Percentiles rank a stretch among this genome's conserved stretches.
Evolutionary conservation across 23 tunicate genomes (phyloP).

Genomic region (Styela plicata): DNA sequence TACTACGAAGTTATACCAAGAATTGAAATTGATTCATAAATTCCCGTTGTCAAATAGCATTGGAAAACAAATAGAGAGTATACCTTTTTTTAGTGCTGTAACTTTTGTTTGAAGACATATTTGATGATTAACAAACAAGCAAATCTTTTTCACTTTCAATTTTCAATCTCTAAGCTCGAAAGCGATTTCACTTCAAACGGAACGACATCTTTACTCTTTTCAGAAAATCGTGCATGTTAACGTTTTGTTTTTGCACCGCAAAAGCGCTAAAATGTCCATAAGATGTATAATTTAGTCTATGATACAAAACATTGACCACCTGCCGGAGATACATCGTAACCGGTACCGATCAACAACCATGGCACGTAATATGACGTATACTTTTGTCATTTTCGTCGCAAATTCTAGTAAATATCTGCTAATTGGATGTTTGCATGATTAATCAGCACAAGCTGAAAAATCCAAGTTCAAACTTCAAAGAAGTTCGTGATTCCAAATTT

Average conservation of each 20-base stretch:
- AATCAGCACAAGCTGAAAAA: too few species aligned
- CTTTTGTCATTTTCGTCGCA: neutral
- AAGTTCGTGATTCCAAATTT: neutral
- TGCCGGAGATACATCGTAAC: neutral
- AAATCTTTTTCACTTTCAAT: too few species aligned
- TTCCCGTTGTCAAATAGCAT: too few species aligned
- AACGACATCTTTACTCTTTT: neutral
- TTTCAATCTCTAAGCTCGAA: too few species aligned
- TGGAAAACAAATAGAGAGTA: too few species aligned
- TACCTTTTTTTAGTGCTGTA: too few species aligned
- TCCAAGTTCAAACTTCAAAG: neutral
- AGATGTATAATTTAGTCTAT: neutral
- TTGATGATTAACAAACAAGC: neutral
- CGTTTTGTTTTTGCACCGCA: neutral
- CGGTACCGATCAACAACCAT: neutral
- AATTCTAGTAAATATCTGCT: neutral
- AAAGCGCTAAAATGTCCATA: neutral
- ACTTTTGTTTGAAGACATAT: too few species aligned
- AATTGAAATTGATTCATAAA: too few species aligned
- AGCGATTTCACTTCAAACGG: neutral
- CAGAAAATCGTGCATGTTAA: neutral
- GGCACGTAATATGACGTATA: neutral
- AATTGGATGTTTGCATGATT: neutral
- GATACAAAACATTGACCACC: neutral
- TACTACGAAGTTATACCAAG: too few species aligned